Conservation (phyloP, 2,888 invertebrate genomes). For the Poecilus cupreus region DNA sequence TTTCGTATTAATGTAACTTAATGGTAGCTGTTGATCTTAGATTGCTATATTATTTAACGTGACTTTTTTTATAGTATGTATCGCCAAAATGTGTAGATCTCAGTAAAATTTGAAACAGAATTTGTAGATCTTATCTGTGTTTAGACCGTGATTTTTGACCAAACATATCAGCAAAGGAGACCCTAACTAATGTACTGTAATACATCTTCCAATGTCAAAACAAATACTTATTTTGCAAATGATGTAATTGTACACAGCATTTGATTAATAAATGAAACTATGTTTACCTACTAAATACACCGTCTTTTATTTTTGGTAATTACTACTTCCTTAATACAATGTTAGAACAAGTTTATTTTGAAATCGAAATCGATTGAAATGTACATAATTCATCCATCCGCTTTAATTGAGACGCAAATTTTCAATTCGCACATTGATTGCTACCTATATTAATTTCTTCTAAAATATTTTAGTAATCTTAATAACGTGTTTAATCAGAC, state of each 20-base stretch:
- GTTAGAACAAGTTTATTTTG: too few relatives aligned
- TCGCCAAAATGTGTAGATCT: slow-evolving; percentile 29
- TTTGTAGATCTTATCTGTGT: slow-evolving; percentile 3
- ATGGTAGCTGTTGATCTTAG: not conserved
- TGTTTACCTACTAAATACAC: not conserved
- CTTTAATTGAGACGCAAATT: too few relatives aligned
- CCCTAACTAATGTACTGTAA: slow-evolving; percentile 20
- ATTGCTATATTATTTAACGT: not conserved
- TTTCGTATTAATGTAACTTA: slow-evolving; percentile 4
- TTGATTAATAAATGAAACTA: slow-evolving; percentile 16
- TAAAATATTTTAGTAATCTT: too few relatives aligned
- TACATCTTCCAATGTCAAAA: slow-evolving; percentile 24
- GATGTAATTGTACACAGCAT: slow-evolving; percentile 11
- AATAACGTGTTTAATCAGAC: too few relatives aligned
- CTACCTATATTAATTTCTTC: too few relatives aligned
- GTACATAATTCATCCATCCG: too few relatives aligned
- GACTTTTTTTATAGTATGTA: not conserved
- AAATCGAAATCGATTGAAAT: too few relatives aligned
- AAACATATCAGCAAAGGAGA: slow-evolving; percentile 26
- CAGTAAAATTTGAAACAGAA: not conserved
- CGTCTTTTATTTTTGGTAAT: not conserved
- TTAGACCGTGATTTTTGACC: slow-evolving; percentile 22
- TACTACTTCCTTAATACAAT: too few relatives aligned
- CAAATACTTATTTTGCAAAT: slow-evolving; percentile 25
- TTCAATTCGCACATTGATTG: too few relatives aligned